Conservation (phyloP, 1,140 invertebrate genomes). For the Sipha flava region DNA sequence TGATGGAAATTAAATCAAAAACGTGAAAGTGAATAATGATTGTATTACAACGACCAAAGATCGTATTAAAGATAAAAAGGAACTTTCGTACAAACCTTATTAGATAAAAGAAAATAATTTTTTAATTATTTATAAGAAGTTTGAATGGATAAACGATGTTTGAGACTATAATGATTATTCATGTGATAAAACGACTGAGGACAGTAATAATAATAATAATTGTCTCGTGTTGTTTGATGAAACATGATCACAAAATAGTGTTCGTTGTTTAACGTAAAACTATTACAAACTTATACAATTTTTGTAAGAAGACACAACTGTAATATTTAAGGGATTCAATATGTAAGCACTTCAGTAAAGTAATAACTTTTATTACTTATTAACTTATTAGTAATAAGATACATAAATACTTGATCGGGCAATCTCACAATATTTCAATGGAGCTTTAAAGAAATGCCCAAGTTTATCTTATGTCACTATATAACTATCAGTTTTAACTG, state of each 20-base stretch:
- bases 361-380: no score
- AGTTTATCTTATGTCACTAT: no score
- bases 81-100: neutral
- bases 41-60: neutral
- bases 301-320: no score
- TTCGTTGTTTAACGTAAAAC: no score
- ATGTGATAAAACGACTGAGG: neutral
- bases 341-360: no score
- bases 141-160: neutral
- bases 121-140: neutral
- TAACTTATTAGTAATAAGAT: no score
- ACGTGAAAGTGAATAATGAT: neutral
- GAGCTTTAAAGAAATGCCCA: no score
- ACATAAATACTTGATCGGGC: no score
- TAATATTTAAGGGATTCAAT: no score
- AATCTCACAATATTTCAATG: no score
- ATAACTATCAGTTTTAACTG: no score
- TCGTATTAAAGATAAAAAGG: neutral
- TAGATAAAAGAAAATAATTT: neutral
- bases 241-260: neutral
- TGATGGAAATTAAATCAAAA: conserved; percentile 38
- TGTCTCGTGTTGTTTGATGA: neutral
- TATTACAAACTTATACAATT: no score
- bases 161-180: neutral
- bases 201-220: neutral